Evolutionary conservation across 1,140 invertebrate genomes (phyloP), one percentile per base, ranked within the genome.

Genomic region (Adoxophyes honmai): DNA sequence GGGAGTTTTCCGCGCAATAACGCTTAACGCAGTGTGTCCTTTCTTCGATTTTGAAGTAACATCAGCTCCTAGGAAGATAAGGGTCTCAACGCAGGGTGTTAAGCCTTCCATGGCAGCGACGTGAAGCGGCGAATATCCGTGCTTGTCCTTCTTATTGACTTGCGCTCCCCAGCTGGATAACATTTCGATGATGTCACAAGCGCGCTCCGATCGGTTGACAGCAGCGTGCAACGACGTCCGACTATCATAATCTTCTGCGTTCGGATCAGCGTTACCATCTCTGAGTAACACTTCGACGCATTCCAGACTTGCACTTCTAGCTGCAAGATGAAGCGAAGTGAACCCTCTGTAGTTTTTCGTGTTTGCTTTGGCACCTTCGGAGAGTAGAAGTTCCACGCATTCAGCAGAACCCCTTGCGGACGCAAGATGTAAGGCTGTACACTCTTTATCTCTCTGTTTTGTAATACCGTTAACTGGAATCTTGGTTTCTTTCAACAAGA

Each of bases 61-160:
- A 59, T 93, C 91, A 1, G 93, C 92, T 18, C 93, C 92, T 55
- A 93, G 86, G 75, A 91, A 91, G 9, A 94, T 90, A 4, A 94
- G 78, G 0, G 91, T 86, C 62, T 93, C 90, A 1, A 93, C 92
- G 57, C 91, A 92, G 21, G 89, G 89, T 0, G 91, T 91, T 18
- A 91, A 81, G 55, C 92, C 91, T 64, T 93, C 92, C 34, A 93
- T 78, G 7, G 93, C 92, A 13, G 93, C 93, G 10, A 94, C 86
- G 74, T 94, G 94, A 10, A 94, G 75, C 0, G 94, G 92, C 0
- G 93, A 93, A 61, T 93, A 93, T 1, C 93, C 93, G 35, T 92
- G 91, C 53, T 91, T 90, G 65, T 95, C 93, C 36, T 91, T 90
- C 8, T 90, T 89, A 59, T 92, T 92, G 1, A 90, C 85, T 42